Evolutionary conservation across 2,797 vertebrate genomes (phyloP).

Genomic region (Otolemur crassicaudatus): DNA sequence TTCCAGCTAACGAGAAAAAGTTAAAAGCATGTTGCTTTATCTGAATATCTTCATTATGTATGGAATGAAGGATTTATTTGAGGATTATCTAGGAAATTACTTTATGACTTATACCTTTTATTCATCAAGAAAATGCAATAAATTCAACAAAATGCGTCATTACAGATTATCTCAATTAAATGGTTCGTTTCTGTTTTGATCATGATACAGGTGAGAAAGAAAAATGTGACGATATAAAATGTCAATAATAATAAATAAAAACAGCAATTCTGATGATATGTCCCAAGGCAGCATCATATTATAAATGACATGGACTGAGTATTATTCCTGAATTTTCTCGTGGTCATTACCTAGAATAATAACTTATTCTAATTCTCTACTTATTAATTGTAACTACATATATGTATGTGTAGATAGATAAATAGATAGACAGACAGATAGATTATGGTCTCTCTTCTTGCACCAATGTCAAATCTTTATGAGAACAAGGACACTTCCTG

Average conservation of each 20-base stretch:
- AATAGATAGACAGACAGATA: background rate
- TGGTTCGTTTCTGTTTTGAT: background rate
- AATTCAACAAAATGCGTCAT: background rate
- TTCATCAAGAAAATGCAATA: background rate
- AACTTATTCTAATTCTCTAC: background rate
- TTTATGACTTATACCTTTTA: background rate
- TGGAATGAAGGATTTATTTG: background rate
- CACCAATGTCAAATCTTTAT: background rate
- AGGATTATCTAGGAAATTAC: background rate
- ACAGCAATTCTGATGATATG: background rate
- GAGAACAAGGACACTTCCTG: background rate
- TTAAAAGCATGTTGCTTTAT: background rate
- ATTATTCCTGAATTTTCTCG: background rate
- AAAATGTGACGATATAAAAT: background rate
- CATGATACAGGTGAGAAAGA: background rate
- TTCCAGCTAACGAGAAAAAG: background rate
- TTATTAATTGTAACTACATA: background rate
- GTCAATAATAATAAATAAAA: background rate
- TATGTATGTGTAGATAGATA: too few relatives aligned
- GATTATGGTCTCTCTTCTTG: background rate
- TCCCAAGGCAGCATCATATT: background rate
- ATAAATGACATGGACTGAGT: background rate
- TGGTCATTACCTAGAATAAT: background rate
- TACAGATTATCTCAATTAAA: background rate
- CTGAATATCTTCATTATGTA: constrained; percentile 19